A percentile compares a stretch with the other conserved stretches of the same genome.
These are phyloP conservation scores for Alligator mississippiensis DNA, from an alignment of 2,113 vertebrate species.

Conservation along the genomic window DNA sequence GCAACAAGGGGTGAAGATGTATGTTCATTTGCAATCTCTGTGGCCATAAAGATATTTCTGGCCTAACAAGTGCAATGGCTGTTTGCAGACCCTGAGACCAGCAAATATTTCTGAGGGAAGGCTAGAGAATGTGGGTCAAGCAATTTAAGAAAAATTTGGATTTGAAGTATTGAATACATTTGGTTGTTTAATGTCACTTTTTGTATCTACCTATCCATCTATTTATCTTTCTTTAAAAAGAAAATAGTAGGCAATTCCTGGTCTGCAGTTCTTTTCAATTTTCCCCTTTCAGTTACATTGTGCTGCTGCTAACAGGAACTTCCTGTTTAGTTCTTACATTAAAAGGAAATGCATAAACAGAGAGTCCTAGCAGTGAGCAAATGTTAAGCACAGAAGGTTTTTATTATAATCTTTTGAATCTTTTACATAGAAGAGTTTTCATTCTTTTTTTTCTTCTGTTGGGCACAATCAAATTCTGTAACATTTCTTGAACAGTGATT, in stretches of 20 bases:
- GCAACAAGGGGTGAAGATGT: not conserved
- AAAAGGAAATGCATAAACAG: slow-evolving; percentile 36
- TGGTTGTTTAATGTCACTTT: accelerated
- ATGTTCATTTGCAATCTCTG: no score
- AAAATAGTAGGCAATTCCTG: accelerated
- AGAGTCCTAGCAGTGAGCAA: slow-evolving; percentile 33
- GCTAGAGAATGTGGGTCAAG: accelerated
- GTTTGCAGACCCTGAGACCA: not conserved
- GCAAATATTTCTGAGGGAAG: accelerated
- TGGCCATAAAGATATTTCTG: no score
- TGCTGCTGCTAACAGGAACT: slow-evolving; percentile 6
- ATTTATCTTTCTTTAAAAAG: not conserved
- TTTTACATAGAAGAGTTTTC: not conserved
- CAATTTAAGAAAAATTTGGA: not conserved
- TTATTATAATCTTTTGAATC: slow-evolving; percentile 61
- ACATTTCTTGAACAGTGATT: slow-evolving; percentile 10
- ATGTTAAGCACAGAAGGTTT: slow-evolving; percentile 63
- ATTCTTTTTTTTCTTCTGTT: not conserved
- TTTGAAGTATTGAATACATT: not conserved
- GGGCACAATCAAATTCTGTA: slow-evolving; percentile 35
- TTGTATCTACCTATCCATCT: not conserved
- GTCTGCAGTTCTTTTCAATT: accelerated
- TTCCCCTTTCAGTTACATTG: not conserved
- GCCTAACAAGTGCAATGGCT: not conserved
- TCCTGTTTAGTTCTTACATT: slow-evolving; percentile 40